A percentile compares a stretch with the other conserved stretches of the same genome.
These are phyloP conservation scores for Masticophis lateralis DNA, from an alignment of 2,797 vertebrate species.

Conservation along the genomic window DNA sequence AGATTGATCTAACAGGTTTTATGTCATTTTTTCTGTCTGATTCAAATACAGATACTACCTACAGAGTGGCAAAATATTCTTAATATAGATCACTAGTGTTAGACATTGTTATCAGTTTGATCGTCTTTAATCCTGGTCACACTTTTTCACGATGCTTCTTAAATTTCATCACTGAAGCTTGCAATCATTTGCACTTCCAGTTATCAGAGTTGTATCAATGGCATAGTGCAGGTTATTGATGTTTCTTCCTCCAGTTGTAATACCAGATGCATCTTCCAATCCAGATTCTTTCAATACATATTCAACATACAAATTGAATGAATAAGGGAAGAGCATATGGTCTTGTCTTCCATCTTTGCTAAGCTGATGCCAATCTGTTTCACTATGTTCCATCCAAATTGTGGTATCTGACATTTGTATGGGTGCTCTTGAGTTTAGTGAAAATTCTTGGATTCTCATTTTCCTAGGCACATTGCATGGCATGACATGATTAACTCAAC, in stretches of 20 bases:
- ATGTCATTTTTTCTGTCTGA: neutral
- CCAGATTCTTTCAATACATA: neutral
- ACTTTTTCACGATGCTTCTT: neutral
- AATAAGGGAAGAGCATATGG: neutral
- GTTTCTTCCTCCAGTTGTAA: neutral
- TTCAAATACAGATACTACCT: neutral
- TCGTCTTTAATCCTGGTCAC: neutral
- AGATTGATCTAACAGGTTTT: neutral
- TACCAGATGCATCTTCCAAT: neutral
- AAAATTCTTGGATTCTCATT: neutral
- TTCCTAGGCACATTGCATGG: neutral
- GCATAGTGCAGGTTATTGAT: neutral
- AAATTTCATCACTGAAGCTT: neutral
- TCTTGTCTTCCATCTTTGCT: neutral
- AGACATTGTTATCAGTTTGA: neutral
- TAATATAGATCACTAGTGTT: neutral
- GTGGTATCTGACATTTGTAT: neutral
- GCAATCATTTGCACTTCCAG: neutral
- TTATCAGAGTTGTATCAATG: neutral
- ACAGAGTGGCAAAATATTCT: neutral
- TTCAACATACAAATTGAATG: neutral
- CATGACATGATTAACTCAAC: neutral
- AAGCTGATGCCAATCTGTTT: neutral
- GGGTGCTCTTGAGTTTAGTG: neutral
- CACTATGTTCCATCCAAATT: neutral